Evolutionary conservation across 2,113 vertebrate genomes (phyloP), one percentile per base, ranked within the genome.

Genomic region (Pterocles gutturalis): DNA sequence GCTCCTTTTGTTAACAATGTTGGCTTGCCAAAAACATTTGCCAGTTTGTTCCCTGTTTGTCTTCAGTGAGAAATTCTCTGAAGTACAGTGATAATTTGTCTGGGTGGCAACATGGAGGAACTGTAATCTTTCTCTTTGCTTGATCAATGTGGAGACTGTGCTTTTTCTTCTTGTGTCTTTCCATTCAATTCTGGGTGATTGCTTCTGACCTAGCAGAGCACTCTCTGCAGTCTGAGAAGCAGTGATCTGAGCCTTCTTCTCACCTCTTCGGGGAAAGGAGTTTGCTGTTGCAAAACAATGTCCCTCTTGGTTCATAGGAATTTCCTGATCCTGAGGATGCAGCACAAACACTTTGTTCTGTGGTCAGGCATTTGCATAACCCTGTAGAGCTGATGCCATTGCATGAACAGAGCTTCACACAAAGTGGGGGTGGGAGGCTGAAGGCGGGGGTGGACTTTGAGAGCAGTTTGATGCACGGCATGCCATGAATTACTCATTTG

Each of bases 11-110:
- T 82, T 83, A 70, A 25, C 76, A 19, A 0, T 7, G 51, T 75
- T 84, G 90, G 51, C 72, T 89, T 82, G 79, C 60, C 83, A 83
- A 70, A 89, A 72, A 55, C 20, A 4, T 41, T 41, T 41, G 41
- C 51, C 29, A 49, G 33, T 87, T 95, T 75, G 36, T 91, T 92
- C 78, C 83, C 57, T 28, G 24, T 93, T 94, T 76, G 79, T 84
- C 94, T 93, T 91, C 64, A 25, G 72, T 65, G 77, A 93, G 92
- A 84, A 92, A 87, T 89, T 76, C 73, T 94, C 83, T 83, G 65
- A 92, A 91, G 78, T 65, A 86, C 54, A 36, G 69, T 60, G 58
- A 65, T 94, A 79, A 95, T 96, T 95, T 92, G 57, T 91, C 86
- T 87, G 89, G 31, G 38, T 83, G 86, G 55, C 76, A 89, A 65